Evolutionary conservation across 1,140 invertebrate genomes (phyloP).

Genomic region (Pogonomyrmex barbatus): DNA sequence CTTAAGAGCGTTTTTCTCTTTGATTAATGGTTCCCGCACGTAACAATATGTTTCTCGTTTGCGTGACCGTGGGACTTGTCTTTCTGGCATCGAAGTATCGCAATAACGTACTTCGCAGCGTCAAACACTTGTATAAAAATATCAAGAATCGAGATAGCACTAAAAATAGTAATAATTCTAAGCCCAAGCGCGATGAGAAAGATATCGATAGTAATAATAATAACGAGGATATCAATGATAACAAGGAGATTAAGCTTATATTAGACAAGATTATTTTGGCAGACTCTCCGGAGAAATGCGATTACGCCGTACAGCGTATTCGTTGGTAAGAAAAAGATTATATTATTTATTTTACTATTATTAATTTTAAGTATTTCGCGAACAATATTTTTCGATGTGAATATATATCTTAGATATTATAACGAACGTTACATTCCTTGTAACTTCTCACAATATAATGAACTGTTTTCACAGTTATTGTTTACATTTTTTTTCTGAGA

Average conservation of each 20-base stretch:
- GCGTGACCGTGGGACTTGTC: conserved; percentile 82
- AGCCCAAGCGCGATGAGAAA: conserved; percentile 5
- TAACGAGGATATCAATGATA: conserved; percentile 50
- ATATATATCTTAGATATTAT: background rate
- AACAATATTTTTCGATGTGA: background rate
- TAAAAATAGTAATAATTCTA: conserved; percentile 37
- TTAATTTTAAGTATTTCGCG: background rate
- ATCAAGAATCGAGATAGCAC: conserved; percentile 69
- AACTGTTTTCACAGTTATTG: conserved; percentile 13
- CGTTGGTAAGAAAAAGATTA: conserved; percentile 74
- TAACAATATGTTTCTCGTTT: conserved; percentile 82
- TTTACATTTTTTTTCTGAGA: conserved; percentile 50
- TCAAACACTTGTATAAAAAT: conserved; percentile 80
- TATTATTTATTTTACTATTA: background rate
- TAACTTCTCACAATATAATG: conserved; percentile 4
- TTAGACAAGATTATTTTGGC: conserved; percentile 82
- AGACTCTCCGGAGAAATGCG: conserved; percentile 82
- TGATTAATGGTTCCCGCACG: conserved; percentile 75
- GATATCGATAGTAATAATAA: conserved; percentile 56
- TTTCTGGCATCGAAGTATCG: conserved; percentile 84
- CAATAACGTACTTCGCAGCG: conserved; percentile 81
- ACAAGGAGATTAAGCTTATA: conserved; percentile 73
- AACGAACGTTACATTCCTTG: background rate
- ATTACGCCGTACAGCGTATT: conserved; percentile 84
- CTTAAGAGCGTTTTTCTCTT: conserved; percentile 37